A percentile compares a stretch with the other conserved stretches of the same genome.
Conservation (phyloP, 1,140 invertebrate species). For the Drosophila kikkawai region DNA sequence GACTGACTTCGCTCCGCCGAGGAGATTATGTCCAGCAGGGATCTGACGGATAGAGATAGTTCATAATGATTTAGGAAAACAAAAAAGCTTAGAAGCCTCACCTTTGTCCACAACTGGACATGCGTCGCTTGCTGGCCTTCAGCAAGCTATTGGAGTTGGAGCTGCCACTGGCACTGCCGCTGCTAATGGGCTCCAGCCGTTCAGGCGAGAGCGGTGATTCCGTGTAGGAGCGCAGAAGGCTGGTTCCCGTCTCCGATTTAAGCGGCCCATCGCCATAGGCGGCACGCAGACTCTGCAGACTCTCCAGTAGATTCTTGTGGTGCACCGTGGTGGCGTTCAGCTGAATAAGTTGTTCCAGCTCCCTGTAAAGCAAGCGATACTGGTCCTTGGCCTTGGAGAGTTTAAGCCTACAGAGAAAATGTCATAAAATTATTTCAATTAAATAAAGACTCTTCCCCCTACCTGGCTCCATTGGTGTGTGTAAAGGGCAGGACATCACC, state of each 20-base stretch:
- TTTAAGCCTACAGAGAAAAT: conserved; percentile 71
- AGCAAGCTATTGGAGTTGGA: conserved; percentile 72
- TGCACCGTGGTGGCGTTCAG: conserved; percentile 88
- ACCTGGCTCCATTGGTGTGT: conserved; percentile 87
- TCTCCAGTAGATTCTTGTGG: conserved; percentile 93
- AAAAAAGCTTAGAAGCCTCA: background rate
- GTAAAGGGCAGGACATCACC: conserved; percentile 91
- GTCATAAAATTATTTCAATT: background rate
- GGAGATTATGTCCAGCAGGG: conserved; percentile 89
- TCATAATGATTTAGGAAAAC: background rate
- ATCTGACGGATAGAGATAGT: conserved; percentile 81
- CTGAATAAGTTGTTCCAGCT: conserved; percentile 93
- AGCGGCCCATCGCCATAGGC: conserved; percentile 85
- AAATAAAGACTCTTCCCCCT: conserved; percentile 28
- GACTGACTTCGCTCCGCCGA: conserved; percentile 86
- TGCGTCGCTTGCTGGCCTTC: conserved; percentile 85
- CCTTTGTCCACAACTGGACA: conserved; percentile 69
- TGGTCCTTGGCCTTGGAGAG: conserved; percentile 90
- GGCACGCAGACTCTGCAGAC: conserved; percentile 91
- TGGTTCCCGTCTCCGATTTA: conserved; percentile 86
- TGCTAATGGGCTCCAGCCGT: conserved; percentile 75
- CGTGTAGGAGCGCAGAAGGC: conserved; percentile 87
- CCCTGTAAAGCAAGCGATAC: conserved; percentile 95
- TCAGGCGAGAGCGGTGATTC: conserved; percentile 94
- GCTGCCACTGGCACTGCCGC: conserved; percentile 49